Evolutionary conservation across 2,797 vertebrate genomes (phyloP), one percentile per base, ranked within the genome.

Genomic region (Meda fulgida): DNA sequence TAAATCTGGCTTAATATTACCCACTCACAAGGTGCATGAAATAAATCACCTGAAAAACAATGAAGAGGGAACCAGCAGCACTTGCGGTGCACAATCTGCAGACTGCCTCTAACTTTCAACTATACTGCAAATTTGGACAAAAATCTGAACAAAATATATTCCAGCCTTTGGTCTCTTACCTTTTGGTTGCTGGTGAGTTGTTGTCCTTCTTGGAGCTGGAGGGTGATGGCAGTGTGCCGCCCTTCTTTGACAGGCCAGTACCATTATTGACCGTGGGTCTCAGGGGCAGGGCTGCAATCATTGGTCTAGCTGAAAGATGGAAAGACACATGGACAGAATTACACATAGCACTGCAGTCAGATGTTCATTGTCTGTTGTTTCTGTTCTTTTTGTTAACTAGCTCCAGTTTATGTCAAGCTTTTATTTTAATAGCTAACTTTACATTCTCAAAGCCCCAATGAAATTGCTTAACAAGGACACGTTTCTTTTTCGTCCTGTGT

Each of bases 181-280:
- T 98, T 94, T 97, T 99, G 93, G 92, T 94, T 92, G 95, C 92
- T 77, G 95, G 89, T 23, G 92, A 58, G 86, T 93, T 84, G 72
- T 90, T 90, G 86, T 99, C 97, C 91, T 97, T 99, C 91, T 96
- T 97, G 93, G 94, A 92, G 91, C 97, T 97, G 5, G 96, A 98
- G 1, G 97, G 97, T 60, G 97, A 98, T 26, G 97, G 96, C 81
- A 98, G 95, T 85, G 96, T 96, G 88, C 96, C 92, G 60, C 95
- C 92, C 93, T 98, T 99, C 97, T 99, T 99, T 96, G 98, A 97
- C 96, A 98, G 92, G 91, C 98, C 94, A 53, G 96, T 97, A 90
- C 97, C 98, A 46, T 98, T 99, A 95, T 97, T 98, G 87, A 99
- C 95, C 9, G 95, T 95, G 88, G 96, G 95, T 92, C 97, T 94